Evolutionary conservation across 2,888 invertebrate genomes (phyloP).

Genomic region (Meta bourneti): DNA sequence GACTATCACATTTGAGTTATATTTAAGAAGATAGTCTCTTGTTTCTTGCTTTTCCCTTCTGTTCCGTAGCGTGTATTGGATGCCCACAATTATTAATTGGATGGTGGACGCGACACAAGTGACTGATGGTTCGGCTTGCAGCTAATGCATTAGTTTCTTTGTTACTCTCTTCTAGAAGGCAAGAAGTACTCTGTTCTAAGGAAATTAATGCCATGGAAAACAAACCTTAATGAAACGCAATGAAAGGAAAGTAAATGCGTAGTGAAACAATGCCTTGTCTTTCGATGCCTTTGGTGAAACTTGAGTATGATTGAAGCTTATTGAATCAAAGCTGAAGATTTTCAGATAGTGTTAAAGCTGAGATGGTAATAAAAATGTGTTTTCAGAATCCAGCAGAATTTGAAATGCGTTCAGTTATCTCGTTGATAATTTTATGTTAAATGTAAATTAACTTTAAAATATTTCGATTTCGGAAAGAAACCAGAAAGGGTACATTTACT

Average conservation of each 20-base stretch:
- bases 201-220: slow-evolving; percentile 41
- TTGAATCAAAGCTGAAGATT: not conserved
- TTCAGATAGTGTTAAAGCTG: too few species aligned
- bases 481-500: too few species aligned
- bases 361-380: too few species aligned
- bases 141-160: slow-evolving; percentile 45
- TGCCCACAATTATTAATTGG: slow-evolving; percentile 39
- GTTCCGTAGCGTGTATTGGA: slow-evolving; percentile 26
- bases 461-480: too few species aligned
- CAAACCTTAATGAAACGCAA: slow-evolving; percentile 45
- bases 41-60: not conserved
- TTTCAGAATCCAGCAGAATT: too few species aligned
- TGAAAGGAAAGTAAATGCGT: slow-evolving; percentile 38
- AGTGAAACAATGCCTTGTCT: slow-evolving; percentile 7
- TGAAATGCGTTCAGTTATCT: too few species aligned
- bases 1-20: not conserved
- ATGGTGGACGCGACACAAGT: slow-evolving; percentile 28
- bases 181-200: slow-evolving; percentile 37
- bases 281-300: not conserved
- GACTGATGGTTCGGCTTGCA: slow-evolving; percentile 24
- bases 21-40: not conserved
- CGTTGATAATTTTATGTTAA: too few species aligned
- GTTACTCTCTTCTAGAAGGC: slow-evolving; percentile 7
- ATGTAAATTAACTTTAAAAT: too few species aligned
- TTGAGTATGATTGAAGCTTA: not conserved